Evolutionary conservation across 2,888 invertebrate genomes (phyloP), one percentile per base, ranked within the genome.

Genomic region (Heliconius charithonia): DNA sequence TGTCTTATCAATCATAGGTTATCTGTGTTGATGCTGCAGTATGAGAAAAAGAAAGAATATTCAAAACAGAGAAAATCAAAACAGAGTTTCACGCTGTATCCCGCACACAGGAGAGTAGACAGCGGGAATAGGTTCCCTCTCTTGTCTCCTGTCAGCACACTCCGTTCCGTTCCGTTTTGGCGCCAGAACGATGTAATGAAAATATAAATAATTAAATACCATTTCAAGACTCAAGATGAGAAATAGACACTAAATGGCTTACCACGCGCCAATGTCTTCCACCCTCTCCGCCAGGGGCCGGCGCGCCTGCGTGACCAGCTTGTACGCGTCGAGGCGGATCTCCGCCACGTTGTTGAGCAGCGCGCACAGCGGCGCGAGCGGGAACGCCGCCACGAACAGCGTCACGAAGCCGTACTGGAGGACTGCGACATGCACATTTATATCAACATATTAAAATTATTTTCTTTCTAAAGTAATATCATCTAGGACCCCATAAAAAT

Each of bases 361-460:
- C 0, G 99, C 99, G 89, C 99, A 99, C 0, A 99, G 93, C 0
- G 99, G 99, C 0, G 99, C 99, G 80, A 99, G 92, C 0, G 99
- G 99, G 89, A 99, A 99, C 0, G 99, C 99, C 0, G 99, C 99
- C 80, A 99, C 99, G 92, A 99, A 99, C 0, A 99, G 94, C 0
- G 99, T 99, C 1, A 99, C 98, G 90, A 99, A 99, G 0, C 99
- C 99, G 89, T 98, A 99, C 90, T 99, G 99, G 0, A 99, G 96
- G 83, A 99, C 99, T 29, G 29, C n/a, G n/a, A n/a, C n/a, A n/a
- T n/a, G n/a, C n/a, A n/a, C n/a, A n/a, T n/a, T n/a, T n/a, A n/a
- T n/a, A n/a, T n/a, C n/a, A n/a, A n/a, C 37, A 37, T 37, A 37
- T 37, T 37, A 7, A 32, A 32, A 32, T 32, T 32, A 32, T 32